Percentiles rank a stretch among this genome's conserved stretches.
phyloP scores from a whole-genome alignment of 2,888 invertebrate species.

The Ligdia adustata region DNA sequence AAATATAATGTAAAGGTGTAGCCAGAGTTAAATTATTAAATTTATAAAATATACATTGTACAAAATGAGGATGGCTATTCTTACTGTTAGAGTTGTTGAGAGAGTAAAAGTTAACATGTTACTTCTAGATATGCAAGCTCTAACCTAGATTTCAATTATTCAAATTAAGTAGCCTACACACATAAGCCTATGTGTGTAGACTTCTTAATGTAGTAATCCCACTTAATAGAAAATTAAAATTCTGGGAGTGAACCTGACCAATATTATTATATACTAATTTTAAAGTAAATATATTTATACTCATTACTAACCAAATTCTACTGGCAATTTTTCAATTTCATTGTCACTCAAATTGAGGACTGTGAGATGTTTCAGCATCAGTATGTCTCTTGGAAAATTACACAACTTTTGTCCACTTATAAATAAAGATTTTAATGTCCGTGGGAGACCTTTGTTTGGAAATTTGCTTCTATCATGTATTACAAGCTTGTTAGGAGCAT shows the following conservation, averaged over 20 bases:
- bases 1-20: no score
- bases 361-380: conserved; percentile 86
- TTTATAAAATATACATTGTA: neutral
- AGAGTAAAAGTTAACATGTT: no score
- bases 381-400: conserved; percentile 88
- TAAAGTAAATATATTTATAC: no score
- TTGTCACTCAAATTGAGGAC: conserved; percentile 89
- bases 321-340: conserved; percentile 87
- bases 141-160: no score
- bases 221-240: no score
- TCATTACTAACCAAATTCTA: conserved; percentile 84
- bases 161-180: no score
- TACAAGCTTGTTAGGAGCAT: conserved; percentile 80
- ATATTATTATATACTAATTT: neutral
- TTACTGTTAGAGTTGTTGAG: conserved; percentile 1
- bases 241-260: neutral
- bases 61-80: neutral
- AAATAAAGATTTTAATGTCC: conserved; percentile 85
- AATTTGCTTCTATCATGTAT: conserved; percentile 87
- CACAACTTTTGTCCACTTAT: conserved; percentile 85
- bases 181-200: no score
- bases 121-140: no score
- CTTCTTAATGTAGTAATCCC: no score
- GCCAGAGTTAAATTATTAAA: neutral
- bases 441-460: conserved; percentile 89